A percentile compares a stretch with the other conserved stretches of the same genome.
Conservation (phyloP, 2,113 vertebrate genomes). For the Edolisoma coerulescens region DNA sequence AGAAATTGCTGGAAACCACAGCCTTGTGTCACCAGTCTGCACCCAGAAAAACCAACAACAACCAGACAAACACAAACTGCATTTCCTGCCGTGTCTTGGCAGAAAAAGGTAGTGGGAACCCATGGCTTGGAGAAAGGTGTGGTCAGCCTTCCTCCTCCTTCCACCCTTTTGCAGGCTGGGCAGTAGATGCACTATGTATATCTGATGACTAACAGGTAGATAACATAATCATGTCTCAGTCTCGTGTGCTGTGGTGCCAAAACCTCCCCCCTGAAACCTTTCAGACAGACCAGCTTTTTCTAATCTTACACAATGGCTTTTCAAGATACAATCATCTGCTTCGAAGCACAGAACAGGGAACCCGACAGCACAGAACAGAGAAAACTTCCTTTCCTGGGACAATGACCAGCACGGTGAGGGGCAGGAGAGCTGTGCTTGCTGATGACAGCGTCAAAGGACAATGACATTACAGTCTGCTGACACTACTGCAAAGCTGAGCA, state of each 20-base stretch:
- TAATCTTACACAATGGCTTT: neutral
- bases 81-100: neutral
- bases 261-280: neutral
- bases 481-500: rapidly evolving
- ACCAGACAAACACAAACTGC: neutral
- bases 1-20: neutral
- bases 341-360: neutral
- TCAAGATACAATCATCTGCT: neutral
- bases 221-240: neutral
- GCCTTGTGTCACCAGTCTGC: neutral
- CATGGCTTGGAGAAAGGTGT: neutral
- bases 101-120: neutral
- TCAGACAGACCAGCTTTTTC: neutral
- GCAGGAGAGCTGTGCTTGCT: neutral
- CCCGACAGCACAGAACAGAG: neutral
- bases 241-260: neutral
- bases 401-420: neutral
- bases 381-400: neutral
- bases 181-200: neutral
- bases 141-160: neutral
- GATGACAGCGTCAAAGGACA: neutral
- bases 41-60: too few relatives aligned
- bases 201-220: neutral
- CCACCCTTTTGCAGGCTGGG: neutral
- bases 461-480: neutral